Evolutionary conservation across 2,797 vertebrate species (phyloP).

Genomic region (Urocyon cinereoargenteus): DNA sequence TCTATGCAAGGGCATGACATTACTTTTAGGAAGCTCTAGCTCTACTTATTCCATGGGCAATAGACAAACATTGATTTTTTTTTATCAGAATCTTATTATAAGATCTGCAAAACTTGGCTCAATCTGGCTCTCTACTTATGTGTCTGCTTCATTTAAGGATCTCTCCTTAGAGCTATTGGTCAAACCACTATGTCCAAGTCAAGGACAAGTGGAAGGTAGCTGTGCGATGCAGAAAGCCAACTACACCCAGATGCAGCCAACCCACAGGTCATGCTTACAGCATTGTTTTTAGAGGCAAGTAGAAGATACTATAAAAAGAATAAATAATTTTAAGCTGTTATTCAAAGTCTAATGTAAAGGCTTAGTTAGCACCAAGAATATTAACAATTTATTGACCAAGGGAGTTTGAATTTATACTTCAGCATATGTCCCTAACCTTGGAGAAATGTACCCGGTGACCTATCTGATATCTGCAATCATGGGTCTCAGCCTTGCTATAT

Average conservation of each 20-base stretch:
- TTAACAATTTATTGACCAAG: background rate
- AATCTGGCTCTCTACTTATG: background rate
- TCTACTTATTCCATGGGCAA: background rate
- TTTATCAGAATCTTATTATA: background rate
- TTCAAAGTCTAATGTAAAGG: background rate
- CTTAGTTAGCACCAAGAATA: background rate
- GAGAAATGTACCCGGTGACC: background rate
- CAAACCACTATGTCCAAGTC: too few species aligned
- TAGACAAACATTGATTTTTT: background rate
- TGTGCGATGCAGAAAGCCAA: background rate
- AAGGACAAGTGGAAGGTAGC: background rate
- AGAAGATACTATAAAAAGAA: background rate
- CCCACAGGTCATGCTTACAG: background rate
- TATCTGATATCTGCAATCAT: background rate
- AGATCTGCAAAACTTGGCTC: background rate
- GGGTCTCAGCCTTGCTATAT: background rate
- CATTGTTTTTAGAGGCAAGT: background rate
- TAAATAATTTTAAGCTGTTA: background rate
- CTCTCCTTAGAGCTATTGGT: background rate
- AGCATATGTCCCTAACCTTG: background rate
- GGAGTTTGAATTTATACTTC: background rate
- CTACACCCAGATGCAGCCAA: background rate
- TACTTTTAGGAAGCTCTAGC: background rate
- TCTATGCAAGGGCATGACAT: background rate
- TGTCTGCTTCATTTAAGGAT: background rate